Conservation (phyloP, 2,888 invertebrate genomes). For the Apodemia mormo region DNA sequence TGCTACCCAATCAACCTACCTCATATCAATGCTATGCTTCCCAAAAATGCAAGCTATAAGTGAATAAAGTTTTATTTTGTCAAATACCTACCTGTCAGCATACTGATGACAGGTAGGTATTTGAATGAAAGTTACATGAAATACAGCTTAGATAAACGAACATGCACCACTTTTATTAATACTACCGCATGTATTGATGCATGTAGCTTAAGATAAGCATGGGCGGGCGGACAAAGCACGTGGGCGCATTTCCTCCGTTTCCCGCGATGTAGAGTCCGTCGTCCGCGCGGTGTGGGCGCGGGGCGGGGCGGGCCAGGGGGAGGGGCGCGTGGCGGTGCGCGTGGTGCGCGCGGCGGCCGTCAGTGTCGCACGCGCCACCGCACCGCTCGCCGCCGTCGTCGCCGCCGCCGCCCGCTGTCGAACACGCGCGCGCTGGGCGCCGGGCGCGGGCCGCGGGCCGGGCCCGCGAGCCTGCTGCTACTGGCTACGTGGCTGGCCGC, state of each 20-base stretch:
- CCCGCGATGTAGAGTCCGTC: constrained; percentile 26
- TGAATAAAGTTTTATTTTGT: too few species aligned
- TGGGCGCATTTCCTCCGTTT: constrained; percentile 33
- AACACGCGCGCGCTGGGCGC: constrained; percentile 81
- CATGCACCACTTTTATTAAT: background rate
- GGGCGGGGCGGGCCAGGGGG: constrained; percentile 24
- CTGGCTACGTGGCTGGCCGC: constrained; percentile 77
- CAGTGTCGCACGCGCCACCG: constrained; percentile 47
- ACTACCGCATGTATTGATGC: background rate
- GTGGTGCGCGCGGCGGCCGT: constrained; percentile 41
- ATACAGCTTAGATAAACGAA: too few species aligned
- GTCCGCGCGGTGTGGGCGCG: constrained; percentile 23
- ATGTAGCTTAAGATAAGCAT: background rate
- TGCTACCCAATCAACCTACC: too few species aligned
- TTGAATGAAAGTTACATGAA: too few species aligned
- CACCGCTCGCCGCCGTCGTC: constrained; percentile 66
- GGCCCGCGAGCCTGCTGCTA: constrained; percentile 81
- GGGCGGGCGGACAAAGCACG: constrained; percentile 31
- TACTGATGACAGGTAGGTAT: too few species aligned
- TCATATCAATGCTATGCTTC: too few species aligned
- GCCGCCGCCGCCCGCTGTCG: constrained; percentile 77
- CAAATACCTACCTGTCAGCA: too few species aligned
- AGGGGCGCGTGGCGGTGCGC: constrained; percentile 40
- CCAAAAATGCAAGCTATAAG: too few species aligned
- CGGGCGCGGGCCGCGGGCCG: constrained; percentile 81